These are phyloP conservation scores for Petromus typicus DNA, from an alignment of 2,113 vertebrate species.

Conservation along the genomic window DNA sequence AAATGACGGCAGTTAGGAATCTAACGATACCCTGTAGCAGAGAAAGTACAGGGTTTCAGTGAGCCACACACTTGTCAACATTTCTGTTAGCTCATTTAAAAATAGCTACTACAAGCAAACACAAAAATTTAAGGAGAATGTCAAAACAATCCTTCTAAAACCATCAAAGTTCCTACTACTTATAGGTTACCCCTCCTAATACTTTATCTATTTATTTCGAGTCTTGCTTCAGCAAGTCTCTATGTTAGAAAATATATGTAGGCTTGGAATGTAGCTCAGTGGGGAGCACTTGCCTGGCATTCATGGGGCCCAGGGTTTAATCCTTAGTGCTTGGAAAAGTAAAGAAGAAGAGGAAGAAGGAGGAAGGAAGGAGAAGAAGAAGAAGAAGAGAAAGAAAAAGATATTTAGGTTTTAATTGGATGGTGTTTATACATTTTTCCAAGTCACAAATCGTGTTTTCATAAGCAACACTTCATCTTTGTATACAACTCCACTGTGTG, in stretches of 20 bases:
- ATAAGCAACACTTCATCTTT: conserved; percentile 31
- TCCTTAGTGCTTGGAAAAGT: background rate
- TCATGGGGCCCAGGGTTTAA: background rate
- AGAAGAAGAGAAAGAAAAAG: background rate
- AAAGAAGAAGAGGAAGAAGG: background rate
- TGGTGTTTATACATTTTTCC: background rate
- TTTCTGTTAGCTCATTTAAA: background rate
- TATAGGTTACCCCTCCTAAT: background rate
- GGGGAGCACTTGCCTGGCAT: background rate
- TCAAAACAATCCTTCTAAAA: background rate
- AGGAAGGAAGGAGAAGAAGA: no score
- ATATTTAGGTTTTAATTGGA: background rate
- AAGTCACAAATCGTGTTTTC: background rate
- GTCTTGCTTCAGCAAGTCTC: background rate
- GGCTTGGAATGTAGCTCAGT: background rate
- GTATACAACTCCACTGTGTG: background rate
- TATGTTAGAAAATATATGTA: background rate
- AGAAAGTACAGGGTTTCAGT: background rate
- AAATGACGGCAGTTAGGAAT: background rate
- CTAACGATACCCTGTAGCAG: background rate
- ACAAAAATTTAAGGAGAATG: background rate
- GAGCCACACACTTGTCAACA: rapidly evolving
- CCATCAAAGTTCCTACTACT: background rate
- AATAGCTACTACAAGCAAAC: background rate
- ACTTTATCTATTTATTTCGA: background rate